Base-by-base conservation (phyloP, 2,888 invertebrate species). In the Cylindroiulus punctatus region DNA sequence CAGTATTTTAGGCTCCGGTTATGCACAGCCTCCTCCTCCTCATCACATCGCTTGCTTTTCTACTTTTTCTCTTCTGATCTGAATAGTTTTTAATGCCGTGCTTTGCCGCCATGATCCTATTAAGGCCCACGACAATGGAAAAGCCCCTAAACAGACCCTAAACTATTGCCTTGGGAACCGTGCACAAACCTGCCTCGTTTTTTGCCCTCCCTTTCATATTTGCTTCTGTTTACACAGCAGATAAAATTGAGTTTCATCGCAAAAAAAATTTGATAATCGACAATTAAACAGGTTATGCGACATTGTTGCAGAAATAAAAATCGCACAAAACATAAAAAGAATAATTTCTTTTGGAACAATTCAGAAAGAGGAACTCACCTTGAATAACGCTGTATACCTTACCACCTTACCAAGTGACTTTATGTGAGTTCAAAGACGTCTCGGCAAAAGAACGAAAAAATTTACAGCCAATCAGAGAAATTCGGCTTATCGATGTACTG, bases 41-140 rank as follows among this genome's bases (percentile, higher is more conserved):
- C 57, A 57, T 57, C 47, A 57, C n/a, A 22, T 57, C 57, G 22
- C 22, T 57, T 22, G 57, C 57, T 57, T 57, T 57, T 57, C 57
- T 57, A 57, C 57, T 57, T 57, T 57, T 47, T 57, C n/a, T 57
- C 57, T 57, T 57, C 57, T 22, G n/a, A 57, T 57, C 57, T 57
- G 57, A 57, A 57, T 57, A 57, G 57, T 57, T 57, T 57, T 57
- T 57, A 57, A 57, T 57, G 57, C 57, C 57, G 22, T 57, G 57
- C 57, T 57, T 57, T 57, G 57, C 57, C 57, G 57, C 57, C 57
- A 57, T 57, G 57, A 57, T 57, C 57, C 57, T 57, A 57, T 57
- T 57, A 57, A 19, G 57, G 57, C 57, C 3, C 57, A n/a, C 57
- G n/a, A 57, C 57, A 57, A 57, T 57, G 4, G 57, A 57, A 57